Conservation (phyloP, 2,113 vertebrate species). For the Thymallus thymallus region DNA sequence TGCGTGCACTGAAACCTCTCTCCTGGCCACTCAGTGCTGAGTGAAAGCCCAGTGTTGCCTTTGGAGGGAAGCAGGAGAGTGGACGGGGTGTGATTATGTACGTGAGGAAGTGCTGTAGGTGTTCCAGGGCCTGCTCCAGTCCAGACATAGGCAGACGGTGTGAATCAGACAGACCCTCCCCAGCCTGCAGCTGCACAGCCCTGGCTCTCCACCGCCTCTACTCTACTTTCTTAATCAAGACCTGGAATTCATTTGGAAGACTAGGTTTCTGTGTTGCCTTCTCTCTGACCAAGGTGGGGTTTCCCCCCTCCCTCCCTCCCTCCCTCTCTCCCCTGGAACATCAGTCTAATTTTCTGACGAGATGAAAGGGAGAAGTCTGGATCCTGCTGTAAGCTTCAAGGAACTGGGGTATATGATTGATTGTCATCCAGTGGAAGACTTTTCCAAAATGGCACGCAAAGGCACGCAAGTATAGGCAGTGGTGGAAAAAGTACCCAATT, state of each 20-base stretch:
- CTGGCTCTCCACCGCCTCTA: slow-evolving; percentile 7
- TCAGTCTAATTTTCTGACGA: too few relatives aligned
- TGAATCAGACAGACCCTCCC: not conserved
- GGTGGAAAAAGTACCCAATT: too few relatives aligned
- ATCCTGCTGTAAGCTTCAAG: too few relatives aligned
- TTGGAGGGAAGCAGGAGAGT: slow-evolving; percentile 6
- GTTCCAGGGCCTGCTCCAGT: slow-evolving; percentile 6
- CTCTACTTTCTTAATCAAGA: too few relatives aligned
- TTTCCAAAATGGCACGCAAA: too few relatives aligned
- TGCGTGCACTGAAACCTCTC: not conserved
- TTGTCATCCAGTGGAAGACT: too few relatives aligned
- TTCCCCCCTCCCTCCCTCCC: too few relatives aligned
- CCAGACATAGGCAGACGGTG: slow-evolving; percentile 5
- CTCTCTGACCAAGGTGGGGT: not conserved
- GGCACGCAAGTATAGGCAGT: too few relatives aligned
- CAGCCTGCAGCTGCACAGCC: slow-evolving; percentile 47
- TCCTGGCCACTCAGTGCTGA: not conserved
- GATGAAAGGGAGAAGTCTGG: too few relatives aligned
- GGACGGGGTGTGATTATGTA: slow-evolving; percentile 17
- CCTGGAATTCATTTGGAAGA: not conserved
- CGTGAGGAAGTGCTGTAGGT: slow-evolving; percentile 14
- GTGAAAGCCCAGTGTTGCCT: slow-evolving; percentile 11
- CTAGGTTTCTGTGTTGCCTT: slow-evolving; percentile 61
- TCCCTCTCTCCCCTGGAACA: too few relatives aligned
- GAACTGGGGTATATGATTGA: too few relatives aligned